Percentiles rank a stretch among this genome's conserved stretches.
phyloP scores from a whole-genome alignment of 2,113 vertebrate genomes.

The Xiphophorus hellerii region DNA sequence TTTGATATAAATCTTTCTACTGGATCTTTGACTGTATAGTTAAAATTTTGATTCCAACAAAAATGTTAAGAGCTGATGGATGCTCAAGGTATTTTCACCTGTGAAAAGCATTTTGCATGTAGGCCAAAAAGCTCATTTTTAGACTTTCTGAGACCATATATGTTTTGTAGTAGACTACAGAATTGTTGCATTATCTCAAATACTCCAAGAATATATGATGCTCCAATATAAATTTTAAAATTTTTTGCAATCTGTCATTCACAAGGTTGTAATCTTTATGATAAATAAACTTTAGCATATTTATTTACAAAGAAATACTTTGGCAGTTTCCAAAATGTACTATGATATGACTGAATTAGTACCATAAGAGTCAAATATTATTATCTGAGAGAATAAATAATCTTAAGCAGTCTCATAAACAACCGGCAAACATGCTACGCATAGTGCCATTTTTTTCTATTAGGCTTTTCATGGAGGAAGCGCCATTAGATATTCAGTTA shows the following conservation, averaged over 20 bases:
- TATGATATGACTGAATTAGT: neutral
- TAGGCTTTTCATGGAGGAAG: neutral
- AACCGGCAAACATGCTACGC: neutral
- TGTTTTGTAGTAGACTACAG: neutral
- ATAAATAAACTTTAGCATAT: neutral
- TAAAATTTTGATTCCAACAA: neutral
- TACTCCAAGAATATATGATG: neutral
- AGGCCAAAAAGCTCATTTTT: neutral
- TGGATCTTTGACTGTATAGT: neutral
- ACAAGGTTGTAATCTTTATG: neutral
- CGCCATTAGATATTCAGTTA: slow-evolving; percentile 1
- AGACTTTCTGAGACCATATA: neutral
- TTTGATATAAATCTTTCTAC: neutral
- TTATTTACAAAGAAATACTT: neutral
- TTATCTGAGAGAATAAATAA: neutral
- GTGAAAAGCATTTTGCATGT: neutral
- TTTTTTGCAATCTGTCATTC: neutral
- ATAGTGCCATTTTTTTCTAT: neutral
- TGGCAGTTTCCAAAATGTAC: neutral
- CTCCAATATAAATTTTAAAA: neutral
- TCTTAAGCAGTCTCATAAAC: neutral
- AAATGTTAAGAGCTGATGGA: neutral
- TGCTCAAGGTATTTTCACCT: neutral
- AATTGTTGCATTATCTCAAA: too few relatives aligned
- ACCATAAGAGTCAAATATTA: neutral